These are phyloP conservation scores for Gambusia affinis DNA, from an alignment of 2,113 vertebrate species.

Conservation along the genomic window DNA sequence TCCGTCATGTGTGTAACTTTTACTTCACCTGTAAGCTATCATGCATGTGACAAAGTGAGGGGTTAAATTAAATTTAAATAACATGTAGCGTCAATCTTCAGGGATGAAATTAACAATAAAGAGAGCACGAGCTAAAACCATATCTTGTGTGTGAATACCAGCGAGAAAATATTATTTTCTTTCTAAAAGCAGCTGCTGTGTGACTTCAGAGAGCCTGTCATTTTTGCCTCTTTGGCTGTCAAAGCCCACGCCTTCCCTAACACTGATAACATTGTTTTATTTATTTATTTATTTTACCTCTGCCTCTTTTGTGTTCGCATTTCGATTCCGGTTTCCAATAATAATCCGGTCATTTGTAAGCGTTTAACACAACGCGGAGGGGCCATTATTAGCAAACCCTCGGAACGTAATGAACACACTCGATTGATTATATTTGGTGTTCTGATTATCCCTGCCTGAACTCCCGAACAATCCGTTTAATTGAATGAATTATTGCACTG, in stretches of 20 bases:
- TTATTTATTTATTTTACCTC: too few relatives aligned
- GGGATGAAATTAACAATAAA: neutral
- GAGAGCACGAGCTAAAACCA: neutral
- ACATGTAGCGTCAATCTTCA: neutral
- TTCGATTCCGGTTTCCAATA: constrained; percentile 21
- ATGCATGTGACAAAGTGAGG: neutral
- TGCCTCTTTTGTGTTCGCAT: neutral
- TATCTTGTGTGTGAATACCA: neutral
- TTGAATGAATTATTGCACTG: constrained; percentile 43
- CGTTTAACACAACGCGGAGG: neutral
- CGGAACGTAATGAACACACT: constrained; percentile 28
- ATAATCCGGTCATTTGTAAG: constrained; percentile 17
- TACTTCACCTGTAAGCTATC: neutral
- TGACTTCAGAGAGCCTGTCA: neutral
- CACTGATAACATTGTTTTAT: neutral
- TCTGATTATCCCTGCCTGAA: constrained; percentile 19
- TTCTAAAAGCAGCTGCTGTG: neutral
- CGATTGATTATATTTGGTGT: constrained; percentile 43
- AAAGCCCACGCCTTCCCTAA: too few relatives aligned
- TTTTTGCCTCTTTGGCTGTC: neutral
- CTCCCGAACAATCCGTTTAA: constrained; percentile 39
- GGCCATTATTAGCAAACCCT: constrained; percentile 20
- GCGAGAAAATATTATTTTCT: neutral
- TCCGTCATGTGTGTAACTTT: neutral
- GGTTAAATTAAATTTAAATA: neutral